These are phyloP conservation scores for Charina bottae DNA, from an alignment of 2,113 vertebrate species.

Conservation along the genomic window DNA sequence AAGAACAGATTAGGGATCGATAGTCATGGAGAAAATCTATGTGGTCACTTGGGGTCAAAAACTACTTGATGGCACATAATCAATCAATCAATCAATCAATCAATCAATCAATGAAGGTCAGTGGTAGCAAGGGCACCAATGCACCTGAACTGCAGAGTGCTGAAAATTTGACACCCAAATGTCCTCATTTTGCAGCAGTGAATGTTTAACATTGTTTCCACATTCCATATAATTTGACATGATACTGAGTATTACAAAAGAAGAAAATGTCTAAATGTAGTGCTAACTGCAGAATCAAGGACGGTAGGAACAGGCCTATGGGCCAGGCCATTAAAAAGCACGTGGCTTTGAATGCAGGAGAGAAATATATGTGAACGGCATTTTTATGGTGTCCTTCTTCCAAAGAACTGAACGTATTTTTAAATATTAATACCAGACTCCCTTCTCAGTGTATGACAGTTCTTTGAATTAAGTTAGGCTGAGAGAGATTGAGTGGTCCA, in stretches of 20 bases:
- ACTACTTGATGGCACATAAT: neutral
- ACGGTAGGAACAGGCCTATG: neutral
- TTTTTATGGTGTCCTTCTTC: neutral
- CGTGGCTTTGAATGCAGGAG: neutral
- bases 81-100: too few relatives aligned
- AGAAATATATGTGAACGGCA: neutral
- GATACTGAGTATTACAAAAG: neutral
- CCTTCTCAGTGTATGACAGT: neutral
- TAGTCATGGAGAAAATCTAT: too few relatives aligned
- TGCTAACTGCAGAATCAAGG: neutral
- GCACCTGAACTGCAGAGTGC: neutral
- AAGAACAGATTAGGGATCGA: too few relatives aligned
- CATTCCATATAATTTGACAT: neutral
- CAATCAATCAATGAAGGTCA: neutral
- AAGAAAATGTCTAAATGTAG: neutral
- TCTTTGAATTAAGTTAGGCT: neutral
- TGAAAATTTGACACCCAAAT: neutral
- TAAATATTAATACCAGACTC: neutral
- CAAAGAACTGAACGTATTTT: neutral
- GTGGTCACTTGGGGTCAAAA: too few relatives aligned
- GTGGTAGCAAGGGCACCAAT: neutral
- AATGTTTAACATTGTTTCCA: neutral
- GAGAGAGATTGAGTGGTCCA: neutral
- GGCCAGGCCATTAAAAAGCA: neutral
- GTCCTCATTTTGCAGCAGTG: neutral